Base-by-base conservation (phyloP, 1,140 invertebrate genomes). In the Drosophila kurseongensis region DNA sequence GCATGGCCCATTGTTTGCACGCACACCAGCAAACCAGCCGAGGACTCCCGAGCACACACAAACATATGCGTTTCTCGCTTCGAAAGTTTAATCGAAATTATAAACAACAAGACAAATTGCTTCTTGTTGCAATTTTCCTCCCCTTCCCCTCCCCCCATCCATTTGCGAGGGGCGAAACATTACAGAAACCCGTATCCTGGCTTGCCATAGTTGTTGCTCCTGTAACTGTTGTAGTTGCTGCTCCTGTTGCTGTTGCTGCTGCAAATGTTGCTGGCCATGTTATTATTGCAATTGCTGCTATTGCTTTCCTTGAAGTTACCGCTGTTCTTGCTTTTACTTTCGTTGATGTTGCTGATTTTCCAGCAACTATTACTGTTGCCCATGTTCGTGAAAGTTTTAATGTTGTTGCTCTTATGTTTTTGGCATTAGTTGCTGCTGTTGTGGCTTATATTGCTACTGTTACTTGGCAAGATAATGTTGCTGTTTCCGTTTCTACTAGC, bases 1-100 rank as follows among this genome's bases (percentile, higher is more conserved):
- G 61, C 68, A 52, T 38, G 35, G 38, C 68, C 35, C 61, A 74
- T 81, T 81, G 74, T 77, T 81, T 73, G 68, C 62, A 68, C 74
- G 55, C 74, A 75, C 47, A 51, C 48, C 48, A 51, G 29, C 48
- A 13, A 10, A 9, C n/a, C 48, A 14, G 48, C 27, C 29, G 48
- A 50, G 57, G 36, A 54, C 40, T 41, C 27, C 44, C 13, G n/a
- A 45, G 51, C 44, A 60, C 58, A 40, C 48, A 59, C 73, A 42
- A 55, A 41, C 56, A 67, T 62, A 75, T 74, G 72, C 59, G 48
- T 73, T 68, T 54, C 57, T 74, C 60, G 67, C 76, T 79, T 65
- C 69, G 77, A 84, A 89, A 89, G 84, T 89, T 89, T 84, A 89
- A 89, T 89, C 84, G 84, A 89, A 89, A 89, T 89, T 89, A 89